These are phyloP conservation scores for Prenolepis imparis DNA, from an alignment of 2,888 invertebrate species.

Conservation along the genomic window DNA sequence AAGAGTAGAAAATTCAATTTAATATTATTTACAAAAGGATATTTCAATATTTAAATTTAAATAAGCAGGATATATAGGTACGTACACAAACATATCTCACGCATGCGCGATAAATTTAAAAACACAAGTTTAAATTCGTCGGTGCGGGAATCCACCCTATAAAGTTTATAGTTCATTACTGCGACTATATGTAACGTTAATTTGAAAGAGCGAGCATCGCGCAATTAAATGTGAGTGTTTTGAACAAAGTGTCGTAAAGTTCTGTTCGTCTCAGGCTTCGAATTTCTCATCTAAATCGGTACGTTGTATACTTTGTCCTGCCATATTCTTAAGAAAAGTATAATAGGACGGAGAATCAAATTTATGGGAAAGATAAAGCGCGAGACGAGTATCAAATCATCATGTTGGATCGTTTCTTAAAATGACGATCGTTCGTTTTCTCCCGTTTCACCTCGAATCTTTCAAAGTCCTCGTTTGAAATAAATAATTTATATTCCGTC, in stretches of 20 bases:
- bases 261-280: neutral
- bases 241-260: neutral
- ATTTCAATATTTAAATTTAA: neutral
- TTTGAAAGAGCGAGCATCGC: neutral
- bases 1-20: too few relatives aligned
- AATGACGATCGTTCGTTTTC: neutral
- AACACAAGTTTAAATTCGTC: neutral
- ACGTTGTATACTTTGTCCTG: neutral
- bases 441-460: neutral
- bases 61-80: neutral
- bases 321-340: neutral
- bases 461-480: constrained; percentile 2
- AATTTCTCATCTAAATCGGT: neutral
- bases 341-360: neutral
- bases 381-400: neutral
- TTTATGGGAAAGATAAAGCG: neutral
- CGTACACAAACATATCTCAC: too few relatives aligned
- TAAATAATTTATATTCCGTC: neutral
- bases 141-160: neutral
- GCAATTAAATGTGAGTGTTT: neutral
- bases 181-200: neutral
- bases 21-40: neutral
- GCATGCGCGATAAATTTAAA: too few relatives aligned
- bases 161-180: neutral
- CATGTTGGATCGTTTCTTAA: neutral